Conservation (phyloP, 2,113 vertebrate species). For the Scopus umbretta region DNA sequence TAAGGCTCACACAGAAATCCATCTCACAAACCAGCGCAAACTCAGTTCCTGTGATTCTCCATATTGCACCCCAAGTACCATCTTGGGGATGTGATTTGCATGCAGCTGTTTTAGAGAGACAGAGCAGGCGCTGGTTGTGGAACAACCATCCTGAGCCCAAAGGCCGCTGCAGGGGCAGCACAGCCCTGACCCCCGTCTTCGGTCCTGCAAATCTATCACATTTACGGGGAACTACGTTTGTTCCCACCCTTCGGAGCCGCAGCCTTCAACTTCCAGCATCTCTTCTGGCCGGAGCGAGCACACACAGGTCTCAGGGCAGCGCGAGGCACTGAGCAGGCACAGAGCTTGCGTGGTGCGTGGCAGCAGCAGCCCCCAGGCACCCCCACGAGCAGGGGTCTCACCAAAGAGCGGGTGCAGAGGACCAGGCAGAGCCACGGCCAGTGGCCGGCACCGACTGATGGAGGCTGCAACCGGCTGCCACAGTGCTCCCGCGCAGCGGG, state of each 20-base stretch:
- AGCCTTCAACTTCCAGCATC: background rate
- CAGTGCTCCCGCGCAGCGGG: rapidly evolving
- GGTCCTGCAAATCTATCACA: background rate
- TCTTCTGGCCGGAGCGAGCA: rapidly evolving
- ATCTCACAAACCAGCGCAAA: rapidly evolving
- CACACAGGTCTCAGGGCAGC: rapidly evolving
- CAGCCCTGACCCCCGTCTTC: rapidly evolving
- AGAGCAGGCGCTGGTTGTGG: rapidly evolving
- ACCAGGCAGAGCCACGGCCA: rapidly evolving
- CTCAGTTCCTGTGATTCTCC: background rate
- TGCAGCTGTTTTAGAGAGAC: background rate
- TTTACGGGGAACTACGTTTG: rapidly evolving
- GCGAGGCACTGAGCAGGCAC: no score
- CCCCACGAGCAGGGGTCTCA: rapidly evolving
- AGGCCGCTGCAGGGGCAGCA: rapidly evolving
- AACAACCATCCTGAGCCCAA: rapidly evolving
- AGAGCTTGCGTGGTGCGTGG: rapidly evolving
- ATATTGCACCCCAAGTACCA: no score
- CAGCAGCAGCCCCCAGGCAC: rapidly evolving
- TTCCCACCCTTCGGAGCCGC: rapidly evolving
- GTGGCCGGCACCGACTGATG: rapidly evolving
- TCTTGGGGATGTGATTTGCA: rapidly evolving
- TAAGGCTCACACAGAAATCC: background rate
- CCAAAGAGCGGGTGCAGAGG: rapidly evolving
- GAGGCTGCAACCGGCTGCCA: rapidly evolving